These are phyloP conservation scores for Oreocharis arfaki DNA, from an alignment of 2,113 vertebrate genomes.

Conservation along the genomic window DNA sequence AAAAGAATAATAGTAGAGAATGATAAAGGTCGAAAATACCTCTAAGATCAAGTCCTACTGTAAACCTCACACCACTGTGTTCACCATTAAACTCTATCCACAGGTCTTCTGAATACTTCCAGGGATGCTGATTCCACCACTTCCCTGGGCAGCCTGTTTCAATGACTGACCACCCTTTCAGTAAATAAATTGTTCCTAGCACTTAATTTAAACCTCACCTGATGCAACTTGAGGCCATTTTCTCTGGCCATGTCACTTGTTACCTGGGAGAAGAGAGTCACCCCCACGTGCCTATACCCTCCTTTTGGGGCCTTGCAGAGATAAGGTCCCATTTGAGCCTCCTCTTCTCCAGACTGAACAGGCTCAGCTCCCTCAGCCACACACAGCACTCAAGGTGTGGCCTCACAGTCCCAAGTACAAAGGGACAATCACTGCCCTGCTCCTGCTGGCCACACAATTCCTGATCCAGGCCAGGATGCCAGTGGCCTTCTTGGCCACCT, in stretches of 20 bases:
- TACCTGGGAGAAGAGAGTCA: neutral
- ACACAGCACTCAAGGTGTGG: neutral
- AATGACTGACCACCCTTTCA: neutral
- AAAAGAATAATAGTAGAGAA: neutral
- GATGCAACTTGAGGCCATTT: neutral
- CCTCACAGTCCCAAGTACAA: neutral
- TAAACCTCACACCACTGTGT: neutral
- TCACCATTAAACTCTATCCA: neutral
- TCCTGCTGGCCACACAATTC: neutral
- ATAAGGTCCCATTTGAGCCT: neutral
- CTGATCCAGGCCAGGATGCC: neutral
- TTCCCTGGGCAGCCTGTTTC: neutral
- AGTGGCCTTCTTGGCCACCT: neutral
- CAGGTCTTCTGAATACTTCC: accelerated
- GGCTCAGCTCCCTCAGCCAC: neutral
- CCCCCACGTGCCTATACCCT: neutral
- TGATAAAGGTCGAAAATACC: neutral
- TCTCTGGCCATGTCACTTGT: neutral
- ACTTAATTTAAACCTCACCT: neutral
- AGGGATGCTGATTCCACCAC: neutral
- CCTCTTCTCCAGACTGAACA: neutral
- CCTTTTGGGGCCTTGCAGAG: neutral
- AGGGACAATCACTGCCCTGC: neutral
- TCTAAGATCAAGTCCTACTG: neutral
- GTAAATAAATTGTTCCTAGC: neutral